Base-by-base conservation (phyloP, 2,888 invertebrate species). In the Habrosyne pyritoides region DNA sequence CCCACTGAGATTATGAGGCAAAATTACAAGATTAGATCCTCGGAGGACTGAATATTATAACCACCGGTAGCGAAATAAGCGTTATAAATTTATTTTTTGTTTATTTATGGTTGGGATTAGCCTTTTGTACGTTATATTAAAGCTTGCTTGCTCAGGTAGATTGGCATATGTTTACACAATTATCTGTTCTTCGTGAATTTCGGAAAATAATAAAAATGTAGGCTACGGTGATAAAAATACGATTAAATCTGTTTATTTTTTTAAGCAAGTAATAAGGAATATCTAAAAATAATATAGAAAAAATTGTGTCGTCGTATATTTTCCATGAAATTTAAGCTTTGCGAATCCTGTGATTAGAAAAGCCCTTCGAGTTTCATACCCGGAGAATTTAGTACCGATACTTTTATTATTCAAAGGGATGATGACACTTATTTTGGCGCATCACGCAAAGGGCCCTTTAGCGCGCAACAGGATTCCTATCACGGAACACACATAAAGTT, bases 401-500 rank as follows among this genome's bases (percentile, higher is more conserved):
- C 59, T 60, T 76, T 71, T 75, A 69, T 77, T 78, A 77, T 74
- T 77, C 76, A 71, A 62, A 61, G 71, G 69, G 73, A 69, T 72
- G 74, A 76, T 75, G 77, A 72, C 72, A 68, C 66, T 72, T 70
- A 73, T 68, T 73, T 68, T 54, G 59, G 60, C 67, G 69, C 70
- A 68, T 75, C 73, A 74, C 63, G 57, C 66, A 70, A 71, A 73
- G 69, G 66, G 70, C 63, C 59, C 67, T 61, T 53, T 59, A 46
- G 52, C 59, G 67, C 60, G 28, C 61, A 56, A 62, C 55, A 60
- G 69, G 71, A 83, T 84, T 83, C 85, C 54, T 64, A 70, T 79
- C 84, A 84, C 83, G 84, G 59, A 71, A 51, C 64, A 53, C 69
- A 61, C 83, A 83, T 84, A 85, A 85, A 84, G 69, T 81, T 83